Conservation (phyloP, 2,888 invertebrate genomes). For the Pinctada fucata region DNA sequence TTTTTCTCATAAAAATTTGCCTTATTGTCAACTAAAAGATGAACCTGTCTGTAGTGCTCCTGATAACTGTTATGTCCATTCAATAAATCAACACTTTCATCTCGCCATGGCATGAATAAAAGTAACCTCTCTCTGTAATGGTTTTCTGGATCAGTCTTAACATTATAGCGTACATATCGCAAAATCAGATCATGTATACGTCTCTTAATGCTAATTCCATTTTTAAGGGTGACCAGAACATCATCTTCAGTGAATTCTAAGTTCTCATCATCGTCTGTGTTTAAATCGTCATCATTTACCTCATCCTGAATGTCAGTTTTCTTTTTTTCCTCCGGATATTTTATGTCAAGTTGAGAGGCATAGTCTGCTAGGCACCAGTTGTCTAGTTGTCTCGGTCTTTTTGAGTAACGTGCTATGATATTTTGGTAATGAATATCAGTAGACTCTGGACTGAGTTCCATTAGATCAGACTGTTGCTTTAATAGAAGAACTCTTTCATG, state of each 20-base stretch:
- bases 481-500: constrained; percentile 54
- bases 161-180: too few relatives aligned
- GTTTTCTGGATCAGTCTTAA: too few relatives aligned
- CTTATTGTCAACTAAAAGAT: constrained; percentile 27
- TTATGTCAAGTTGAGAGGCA: neutral
- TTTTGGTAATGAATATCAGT: constrained; percentile 26
- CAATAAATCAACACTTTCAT: too few relatives aligned
- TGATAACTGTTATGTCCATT: too few relatives aligned
- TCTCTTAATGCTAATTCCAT: constrained; percentile 38
- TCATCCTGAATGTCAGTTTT: neutral
- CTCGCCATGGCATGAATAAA: too few relatives aligned
- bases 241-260: constrained; percentile 2
- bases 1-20: constrained; percentile 6
- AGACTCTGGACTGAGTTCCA: constrained; percentile 26
- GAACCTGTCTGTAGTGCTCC: constrained; percentile 8
- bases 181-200: neutral
- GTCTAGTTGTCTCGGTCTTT: neutral
- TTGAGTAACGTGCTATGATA: neutral
- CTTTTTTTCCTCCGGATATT: neutral
- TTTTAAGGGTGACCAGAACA: constrained; percentile 31
- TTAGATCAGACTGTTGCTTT: constrained; percentile 49
- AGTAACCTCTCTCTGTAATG: too few relatives aligned
- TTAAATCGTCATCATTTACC: neutral
- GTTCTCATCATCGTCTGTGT: neutral
- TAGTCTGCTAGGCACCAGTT: neutral